Percentiles rank a stretch among this genome's conserved stretches.
phyloP scores from a whole-genome alignment of 2,888 invertebrate genomes.

The Erebia ligea region DNA sequence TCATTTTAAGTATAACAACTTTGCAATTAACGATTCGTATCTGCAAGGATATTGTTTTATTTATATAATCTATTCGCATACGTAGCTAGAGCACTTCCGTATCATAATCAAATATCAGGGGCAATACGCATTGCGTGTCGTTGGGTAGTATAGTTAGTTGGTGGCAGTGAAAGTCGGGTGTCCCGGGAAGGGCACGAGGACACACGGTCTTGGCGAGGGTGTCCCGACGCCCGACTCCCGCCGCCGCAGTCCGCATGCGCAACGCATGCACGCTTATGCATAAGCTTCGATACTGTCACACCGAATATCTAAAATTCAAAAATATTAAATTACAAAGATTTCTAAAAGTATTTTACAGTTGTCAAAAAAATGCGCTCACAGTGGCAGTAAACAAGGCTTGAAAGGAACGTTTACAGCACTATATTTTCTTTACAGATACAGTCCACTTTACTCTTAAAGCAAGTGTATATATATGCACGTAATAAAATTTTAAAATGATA shows the following conservation, averaged over 20 bases:
- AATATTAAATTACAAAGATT: not conserved
- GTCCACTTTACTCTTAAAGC: too few relatives aligned
- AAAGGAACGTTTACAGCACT: too few relatives aligned
- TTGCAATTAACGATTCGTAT: conserved; percentile 17
- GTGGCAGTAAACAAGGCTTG: too few relatives aligned
- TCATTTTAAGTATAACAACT: conserved; percentile 21
- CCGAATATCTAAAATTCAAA: conserved; percentile 42
- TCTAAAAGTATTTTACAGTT: not conserved
- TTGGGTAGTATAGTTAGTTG: conserved; percentile 38
- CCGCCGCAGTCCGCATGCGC: conserved; percentile 61
- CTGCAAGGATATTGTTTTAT: conserved; percentile 17
- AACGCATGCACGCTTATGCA: conserved; percentile 51
- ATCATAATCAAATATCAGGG: conserved; percentile 29
- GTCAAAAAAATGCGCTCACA: too few relatives aligned
- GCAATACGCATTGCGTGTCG: conserved; percentile 44
- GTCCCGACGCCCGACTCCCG: conserved; percentile 41
- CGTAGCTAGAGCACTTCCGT: conserved; percentile 13
- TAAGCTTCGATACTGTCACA: conserved; percentile 51
- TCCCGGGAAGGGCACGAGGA: conserved; percentile 76
- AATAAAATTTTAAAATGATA: too few relatives aligned
- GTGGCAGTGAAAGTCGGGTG: conserved; percentile 75
- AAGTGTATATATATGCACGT: too few relatives aligned
- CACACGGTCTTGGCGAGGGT: conserved; percentile 53
- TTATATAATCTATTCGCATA: conserved; percentile 3
- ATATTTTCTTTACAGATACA: too few relatives aligned